These are phyloP conservation scores for Cheracebus regulus DNA, from an alignment of 2,797 vertebrate species.

Conservation along the genomic window DNA sequence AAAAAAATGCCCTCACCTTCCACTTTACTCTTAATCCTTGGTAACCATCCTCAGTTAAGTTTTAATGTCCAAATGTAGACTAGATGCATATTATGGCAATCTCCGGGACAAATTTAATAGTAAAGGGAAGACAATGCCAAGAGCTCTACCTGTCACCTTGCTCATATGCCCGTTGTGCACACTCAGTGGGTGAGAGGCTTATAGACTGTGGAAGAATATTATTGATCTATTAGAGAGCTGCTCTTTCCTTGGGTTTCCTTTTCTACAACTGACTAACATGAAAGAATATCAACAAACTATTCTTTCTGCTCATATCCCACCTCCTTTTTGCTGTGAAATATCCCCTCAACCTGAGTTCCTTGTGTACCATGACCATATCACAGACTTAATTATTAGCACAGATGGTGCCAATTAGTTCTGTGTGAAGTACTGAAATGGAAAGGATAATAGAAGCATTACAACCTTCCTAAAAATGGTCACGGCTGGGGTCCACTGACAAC, in stretches of 20 bases:
- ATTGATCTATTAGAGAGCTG: background rate
- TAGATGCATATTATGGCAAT: background rate
- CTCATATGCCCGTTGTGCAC: background rate
- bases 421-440: background rate
- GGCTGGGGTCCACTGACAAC: background rate
- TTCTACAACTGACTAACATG: background rate
- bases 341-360: background rate
- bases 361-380: background rate
- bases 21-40: background rate
- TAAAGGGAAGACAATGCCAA: background rate
- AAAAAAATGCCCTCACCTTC: background rate
- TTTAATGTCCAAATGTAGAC: background rate
- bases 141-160: background rate
- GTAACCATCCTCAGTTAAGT: background rate
- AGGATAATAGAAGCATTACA: background rate
- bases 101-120: background rate
- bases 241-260: background rate
- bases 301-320: background rate
- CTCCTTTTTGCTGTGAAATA: background rate
- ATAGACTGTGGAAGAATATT: background rate
- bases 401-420: constrained; percentile 5
- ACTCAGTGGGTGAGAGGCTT: background rate
- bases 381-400: background rate
- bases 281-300: background rate
- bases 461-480: background rate